phyloP scores from a whole-genome alignment of 2,797 vertebrate species.

The Danionella dracula region DNA sequence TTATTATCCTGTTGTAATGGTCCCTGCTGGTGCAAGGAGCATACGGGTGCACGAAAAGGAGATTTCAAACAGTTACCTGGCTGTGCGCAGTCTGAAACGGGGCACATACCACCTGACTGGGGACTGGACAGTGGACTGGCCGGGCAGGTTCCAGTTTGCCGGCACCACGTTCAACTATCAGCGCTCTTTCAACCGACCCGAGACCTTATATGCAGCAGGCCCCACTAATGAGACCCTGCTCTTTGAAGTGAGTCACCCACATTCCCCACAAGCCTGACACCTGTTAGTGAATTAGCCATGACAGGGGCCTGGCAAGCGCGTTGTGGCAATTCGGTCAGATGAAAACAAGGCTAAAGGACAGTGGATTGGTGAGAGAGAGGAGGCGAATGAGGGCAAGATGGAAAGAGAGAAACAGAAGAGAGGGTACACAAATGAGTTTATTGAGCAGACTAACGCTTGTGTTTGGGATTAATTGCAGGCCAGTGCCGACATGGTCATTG shows the following conservation, averaged over 20 bases:
- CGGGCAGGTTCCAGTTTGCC: slow-evolving; percentile 84
- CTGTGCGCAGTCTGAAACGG: slow-evolving; percentile 74
- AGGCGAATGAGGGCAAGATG: background rate
- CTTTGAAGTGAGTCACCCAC: slow-evolving; percentile 86
- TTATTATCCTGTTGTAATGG: slow-evolving; percentile 82
- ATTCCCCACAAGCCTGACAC: slow-evolving; percentile 49
- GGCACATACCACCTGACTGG: slow-evolving; percentile 85
- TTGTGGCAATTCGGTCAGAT: slow-evolving; percentile 42
- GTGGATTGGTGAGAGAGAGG: slow-evolving; percentile 12
- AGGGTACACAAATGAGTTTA: slow-evolving; percentile 4
- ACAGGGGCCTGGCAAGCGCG: slow-evolving; percentile 54
- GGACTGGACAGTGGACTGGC: slow-evolving; percentile 95
- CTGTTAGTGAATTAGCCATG: slow-evolving; percentile 53
- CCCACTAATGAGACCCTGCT: slow-evolving; percentile 95
- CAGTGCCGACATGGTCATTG: slow-evolving; percentile 9
- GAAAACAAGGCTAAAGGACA: slow-evolving; percentile 39
- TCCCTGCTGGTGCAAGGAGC: slow-evolving; percentile 84
- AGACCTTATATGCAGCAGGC: slow-evolving; percentile 82
- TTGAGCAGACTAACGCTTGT: slow-evolving; percentile 33
- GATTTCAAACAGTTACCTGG: slow-evolving; percentile 86
- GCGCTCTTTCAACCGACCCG: slow-evolving; percentile 79
- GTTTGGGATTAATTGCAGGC: slow-evolving; percentile 53
- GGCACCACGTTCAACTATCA: slow-evolving; percentile 89
- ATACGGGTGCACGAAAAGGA: slow-evolving; percentile 81
- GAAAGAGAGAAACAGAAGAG: slow-evolving; percentile 3